phyloP scores from a whole-genome alignment of 2,888 invertebrate species.

The Pyralis farinalis region DNA sequence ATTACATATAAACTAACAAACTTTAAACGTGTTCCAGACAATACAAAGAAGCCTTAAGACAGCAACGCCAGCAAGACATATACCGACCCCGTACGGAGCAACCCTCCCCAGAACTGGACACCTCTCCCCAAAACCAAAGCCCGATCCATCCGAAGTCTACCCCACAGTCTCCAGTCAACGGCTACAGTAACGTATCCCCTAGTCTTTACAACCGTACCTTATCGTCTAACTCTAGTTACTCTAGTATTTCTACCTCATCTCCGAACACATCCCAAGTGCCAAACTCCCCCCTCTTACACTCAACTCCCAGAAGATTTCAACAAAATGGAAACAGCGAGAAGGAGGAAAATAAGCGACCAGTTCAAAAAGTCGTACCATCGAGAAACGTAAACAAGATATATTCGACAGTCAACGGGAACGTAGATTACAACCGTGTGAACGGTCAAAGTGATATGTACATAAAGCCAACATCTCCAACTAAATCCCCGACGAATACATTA shows the following conservation, averaged over 20 bases:
- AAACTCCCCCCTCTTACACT: conserved; percentile 70
- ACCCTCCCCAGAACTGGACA: conserved; percentile 78
- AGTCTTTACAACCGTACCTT: conserved; percentile 53
- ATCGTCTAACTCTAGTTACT: conserved; percentile 50
- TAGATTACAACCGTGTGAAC: conserved; percentile 54
- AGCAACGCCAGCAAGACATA: conserved; percentile 91
- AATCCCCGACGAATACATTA: conserved; percentile 80
- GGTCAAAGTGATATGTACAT: conserved; percentile 73
- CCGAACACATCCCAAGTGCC: conserved; percentile 60
- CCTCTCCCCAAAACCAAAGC: conserved; percentile 76
- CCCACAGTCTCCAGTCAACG: conserved; percentile 75
- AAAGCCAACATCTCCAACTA: conserved; percentile 85
- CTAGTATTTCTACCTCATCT: conserved; percentile 39
- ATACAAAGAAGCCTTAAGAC: conserved; percentile 94
- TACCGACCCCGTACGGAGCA: conserved; percentile 85
- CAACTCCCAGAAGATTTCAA: conserved; percentile 72
- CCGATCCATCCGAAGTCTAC: conserved; percentile 62
- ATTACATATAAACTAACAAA: neutral
- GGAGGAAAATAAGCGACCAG: conserved; percentile 83
- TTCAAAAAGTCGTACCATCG: conserved; percentile 91
- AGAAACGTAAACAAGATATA: conserved; percentile 81
- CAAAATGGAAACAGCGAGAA: conserved; percentile 63
- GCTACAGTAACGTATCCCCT: conserved; percentile 80
- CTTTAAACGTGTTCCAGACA: conserved; percentile 79
- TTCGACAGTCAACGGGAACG: conserved; percentile 71